Base-by-base conservation (phyloP, 2,888 invertebrate genomes). In the Ecliptopera silaceata region DNA sequence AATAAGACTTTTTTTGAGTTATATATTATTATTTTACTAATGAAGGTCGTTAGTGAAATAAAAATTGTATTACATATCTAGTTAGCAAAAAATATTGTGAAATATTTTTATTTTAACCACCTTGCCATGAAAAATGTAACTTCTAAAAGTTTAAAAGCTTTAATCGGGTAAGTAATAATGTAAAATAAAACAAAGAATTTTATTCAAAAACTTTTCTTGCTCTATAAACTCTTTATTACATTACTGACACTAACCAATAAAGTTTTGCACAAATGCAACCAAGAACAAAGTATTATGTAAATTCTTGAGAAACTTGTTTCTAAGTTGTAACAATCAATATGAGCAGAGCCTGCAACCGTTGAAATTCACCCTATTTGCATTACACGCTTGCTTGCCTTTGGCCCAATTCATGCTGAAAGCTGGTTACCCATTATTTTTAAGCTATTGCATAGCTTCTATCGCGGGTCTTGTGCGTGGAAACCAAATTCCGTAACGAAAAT, bases 361-460 rank as follows among this genome's bases (percentile, higher is more conserved):
- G 71, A 81, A 80, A 74, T 79, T 77, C 66, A 71, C 65, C 68
- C 71, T 70, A 73, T 79, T 75, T 74, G 74, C 74, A 76, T 79
- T 75, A 76, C 70, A 72, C 69, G 72, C 64, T 68, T 67, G 71
- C 68, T 72, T 70, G 64, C 63, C 56, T 57, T 45, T 11, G 32
- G 13, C 2, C 26, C 3, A 17, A 44, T 26, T 26, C 11, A 20
- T 26, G 3, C 13, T 3, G 18, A 48, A 57, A 57, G 12, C 47
- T 13, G 48, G 42, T 22, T 15, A 13, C 17, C 42, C 4, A 8
- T 17, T 3, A 26, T 6, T 26, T 8, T 2, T 4, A 26, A 2
- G 10, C 10, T 22, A 22, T 22, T 8, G 6, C 6, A 26, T 26
- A 8, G 26, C 8, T 26, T 26, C 6, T 26, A 1, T 26, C n/a